A percentile compares a stretch with the other conserved stretches of the same genome.
Conservation (phyloP, 1,140 invertebrate genomes). For the Drosophila arawakana region DNA sequence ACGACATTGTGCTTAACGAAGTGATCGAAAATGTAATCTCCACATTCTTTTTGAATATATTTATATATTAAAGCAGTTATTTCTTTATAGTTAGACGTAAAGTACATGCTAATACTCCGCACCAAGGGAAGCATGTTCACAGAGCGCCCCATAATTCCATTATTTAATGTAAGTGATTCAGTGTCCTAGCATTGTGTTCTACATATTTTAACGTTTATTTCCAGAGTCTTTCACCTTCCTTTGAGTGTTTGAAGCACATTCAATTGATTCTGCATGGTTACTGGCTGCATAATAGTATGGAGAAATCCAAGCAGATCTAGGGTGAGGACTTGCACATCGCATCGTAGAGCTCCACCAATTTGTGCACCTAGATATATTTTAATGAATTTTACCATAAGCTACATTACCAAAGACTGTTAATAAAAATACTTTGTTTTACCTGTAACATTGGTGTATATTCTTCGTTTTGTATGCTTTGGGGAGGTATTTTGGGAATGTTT, state of each 20-base stretch:
- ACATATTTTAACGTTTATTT: neutral
- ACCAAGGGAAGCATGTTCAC: slow-evolving; percentile 69
- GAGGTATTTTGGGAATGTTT: slow-evolving; percentile 46
- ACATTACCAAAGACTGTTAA: neutral
- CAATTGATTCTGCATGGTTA: slow-evolving; percentile 46
- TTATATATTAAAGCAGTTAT: slow-evolving; percentile 1
- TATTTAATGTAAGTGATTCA: slow-evolving; percentile 57
- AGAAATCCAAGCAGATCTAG: neutral
- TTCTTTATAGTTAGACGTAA: slow-evolving; percentile 82
- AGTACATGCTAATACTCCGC: slow-evolving; percentile 84
- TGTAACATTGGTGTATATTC: slow-evolving; percentile 41
- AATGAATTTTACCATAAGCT: slow-evolving; percentile 13
- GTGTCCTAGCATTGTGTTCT: neutral
- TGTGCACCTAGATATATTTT: slow-evolving; percentile 41
- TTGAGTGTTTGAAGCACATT: slow-evolving; percentile 61
- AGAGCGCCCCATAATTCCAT: slow-evolving; percentile 53
- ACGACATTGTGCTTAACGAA: slow-evolving; percentile 87
- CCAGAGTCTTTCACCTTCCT: slow-evolving; percentile 59
- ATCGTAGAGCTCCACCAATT: slow-evolving; percentile 49
- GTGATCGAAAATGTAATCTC: slow-evolving; percentile 86
- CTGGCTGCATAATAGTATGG: slow-evolving; percentile 55
- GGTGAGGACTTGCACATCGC: slow-evolving; percentile 16
- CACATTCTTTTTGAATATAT: neutral
- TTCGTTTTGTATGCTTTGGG: neutral
- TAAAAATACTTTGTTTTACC: slow-evolving; percentile 28